Conservation (phyloP, 2,113 vertebrate genomes). For the Copsychus sechellarum region DNA sequence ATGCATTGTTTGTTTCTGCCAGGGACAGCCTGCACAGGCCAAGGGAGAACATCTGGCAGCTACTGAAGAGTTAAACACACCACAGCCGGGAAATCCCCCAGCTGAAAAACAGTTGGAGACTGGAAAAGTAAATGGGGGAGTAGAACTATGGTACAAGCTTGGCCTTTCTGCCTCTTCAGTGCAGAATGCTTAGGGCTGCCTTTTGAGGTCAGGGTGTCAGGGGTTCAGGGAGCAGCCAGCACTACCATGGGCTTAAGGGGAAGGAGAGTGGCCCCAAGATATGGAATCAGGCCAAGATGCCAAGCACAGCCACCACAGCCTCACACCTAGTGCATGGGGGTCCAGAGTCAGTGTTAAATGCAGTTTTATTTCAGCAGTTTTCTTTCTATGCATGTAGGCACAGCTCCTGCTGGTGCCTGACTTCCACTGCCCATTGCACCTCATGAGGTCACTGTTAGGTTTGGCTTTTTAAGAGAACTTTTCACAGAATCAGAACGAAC, state of each 20-base stretch:
- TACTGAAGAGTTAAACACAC: neutral
- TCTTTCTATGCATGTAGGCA: neutral
- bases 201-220: fast-evolving
- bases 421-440: neutral
- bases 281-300: neutral
- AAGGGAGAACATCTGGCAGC: neutral
- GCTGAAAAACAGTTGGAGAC: neutral
- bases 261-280: neutral
- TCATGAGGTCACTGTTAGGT: neutral
- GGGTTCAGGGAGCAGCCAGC: neutral
- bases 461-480: neutral
- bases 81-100: neutral
- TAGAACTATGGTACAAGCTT: neutral
- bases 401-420: neutral
- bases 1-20: neutral
- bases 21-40: neutral
- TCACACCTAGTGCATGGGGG: neutral
- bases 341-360: neutral
- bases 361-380: neutral
- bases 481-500: neutral
- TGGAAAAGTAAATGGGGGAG: neutral
- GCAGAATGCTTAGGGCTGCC: neutral
- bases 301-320: neutral
- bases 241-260: neutral
- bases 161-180: neutral